Base-by-base conservation (phyloP, 2,888 invertebrate species). In the Diaperis boleti region DNA sequence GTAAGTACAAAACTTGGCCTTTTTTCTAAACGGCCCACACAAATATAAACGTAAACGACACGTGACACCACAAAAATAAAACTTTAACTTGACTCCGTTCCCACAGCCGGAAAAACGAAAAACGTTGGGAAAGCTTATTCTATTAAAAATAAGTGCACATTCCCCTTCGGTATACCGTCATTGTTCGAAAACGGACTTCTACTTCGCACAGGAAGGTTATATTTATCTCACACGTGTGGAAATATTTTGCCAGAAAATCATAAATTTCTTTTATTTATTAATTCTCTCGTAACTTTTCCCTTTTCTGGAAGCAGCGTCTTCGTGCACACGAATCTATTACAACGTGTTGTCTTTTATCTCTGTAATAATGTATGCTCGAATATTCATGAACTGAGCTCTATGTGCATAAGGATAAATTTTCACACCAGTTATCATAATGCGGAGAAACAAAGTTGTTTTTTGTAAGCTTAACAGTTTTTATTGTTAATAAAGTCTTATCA, bases 81-180 rank as follows among this genome's bases (percentile, higher is more conserved):
- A n/a, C n/a, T n/a, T n/a, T n/a, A n/a, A n/a, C n/a, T n/a, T n/a
- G n/a, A n/a, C n/a, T n/a, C n/a, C n/a, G n/a, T n/a, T 20, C 7
- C 42, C 10, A 20, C n/a, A 42, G 10, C 3, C 1, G 20, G 20
- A 42, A 42, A 42, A 13, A 42, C 18, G 10, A 15, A 45, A 20
- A 8, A 18, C 10, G 41, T 42, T 18, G 20, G 41, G 18, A 6
- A 42, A 42, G 41, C 20, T 42, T 42, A 49, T 49, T 49, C 35
- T 49, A 49, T 49, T 49, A 49, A 49, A 49, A 33, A 18, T 49
- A 49, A 31, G 45, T 29, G 33, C 18, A 33, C 33, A 17, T 33
- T 49, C 49, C 35, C 35, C 10, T 17, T 31, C 10, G 33, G 45
- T 29, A 13, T 15, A 14, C 29, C 26, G 45, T 45, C 45, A 45